Conservation (phyloP, 2,113 vertebrate species). For the Notothenia coriiceps region DNA sequence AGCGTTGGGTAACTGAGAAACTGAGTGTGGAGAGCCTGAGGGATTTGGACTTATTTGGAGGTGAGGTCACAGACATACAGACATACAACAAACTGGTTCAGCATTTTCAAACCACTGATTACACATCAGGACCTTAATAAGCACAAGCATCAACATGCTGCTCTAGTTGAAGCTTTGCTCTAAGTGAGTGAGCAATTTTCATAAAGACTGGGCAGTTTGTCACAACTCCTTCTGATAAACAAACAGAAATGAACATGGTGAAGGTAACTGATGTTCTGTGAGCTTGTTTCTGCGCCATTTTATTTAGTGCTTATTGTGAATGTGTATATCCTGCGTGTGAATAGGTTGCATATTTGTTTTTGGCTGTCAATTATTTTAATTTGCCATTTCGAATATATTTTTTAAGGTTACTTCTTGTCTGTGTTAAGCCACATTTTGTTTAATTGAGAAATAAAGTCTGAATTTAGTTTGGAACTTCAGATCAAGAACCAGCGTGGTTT, state of each 20-base stretch:
- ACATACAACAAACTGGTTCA: conserved; percentile 24
- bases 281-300: neutral
- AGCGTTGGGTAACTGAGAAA: conserved; percentile 99
- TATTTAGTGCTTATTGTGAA: conserved; percentile 25
- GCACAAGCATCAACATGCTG: conserved; percentile 7
- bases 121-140: conserved; percentile 3
- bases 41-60: conserved; percentile 97
- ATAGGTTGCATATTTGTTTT: neutral
- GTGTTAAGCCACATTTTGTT: accelerated
- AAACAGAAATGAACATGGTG: no score
- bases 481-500: neutral
- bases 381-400: neutral
- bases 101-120: conserved; percentile 24
- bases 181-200: neutral
- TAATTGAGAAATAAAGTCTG: neutral
- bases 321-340: conserved; percentile 8
- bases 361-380: conserved; percentile 21
- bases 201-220: no score
- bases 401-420: neutral
- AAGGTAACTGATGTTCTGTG: neutral
- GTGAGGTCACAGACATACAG: conserved; percentile 83
- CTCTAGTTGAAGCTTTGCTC: conserved; percentile 26
- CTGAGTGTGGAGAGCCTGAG: conserved; percentile 98
- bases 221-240: no score
- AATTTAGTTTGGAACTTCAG: neutral